These are phyloP conservation scores for Drosophila ustulata DNA, from an alignment of 2,888 invertebrate genomes.

Conservation along the genomic window DNA sequence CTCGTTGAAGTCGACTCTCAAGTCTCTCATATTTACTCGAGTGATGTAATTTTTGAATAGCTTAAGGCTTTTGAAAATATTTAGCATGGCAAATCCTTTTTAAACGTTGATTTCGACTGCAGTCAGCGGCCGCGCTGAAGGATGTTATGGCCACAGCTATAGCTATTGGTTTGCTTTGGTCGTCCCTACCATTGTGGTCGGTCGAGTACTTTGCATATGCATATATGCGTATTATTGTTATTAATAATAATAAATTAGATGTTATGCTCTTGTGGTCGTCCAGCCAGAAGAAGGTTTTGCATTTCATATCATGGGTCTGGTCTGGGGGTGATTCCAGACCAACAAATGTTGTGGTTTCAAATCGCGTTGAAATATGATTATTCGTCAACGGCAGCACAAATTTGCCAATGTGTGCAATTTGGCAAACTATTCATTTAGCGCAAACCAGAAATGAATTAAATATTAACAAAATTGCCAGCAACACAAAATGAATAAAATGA, in stretches of 20 bases:
- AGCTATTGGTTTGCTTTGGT: conserved; percentile 23
- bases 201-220: conserved; percentile 67
- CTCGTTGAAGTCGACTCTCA: conserved; percentile 41
- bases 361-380: conserved; percentile 7
- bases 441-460: not conserved
- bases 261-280: conserved; percentile 29
- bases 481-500: no score
- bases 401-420: not conserved
- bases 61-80: conserved; percentile 77
- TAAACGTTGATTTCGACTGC: conserved; percentile 73
- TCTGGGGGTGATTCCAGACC: not conserved
- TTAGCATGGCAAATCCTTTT: conserved; percentile 81
- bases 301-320: conserved; percentile 31
- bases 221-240: conserved; percentile 76
- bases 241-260: conserved; percentile 76
- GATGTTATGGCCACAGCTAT: conserved; percentile 28
- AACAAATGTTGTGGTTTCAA: conserved; percentile 1
- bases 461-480: not conserved
- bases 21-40: conserved; percentile 76
- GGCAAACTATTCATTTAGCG: conserved; percentile 1
- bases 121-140: conserved; percentile 53
- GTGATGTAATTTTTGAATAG: conserved; percentile 80
- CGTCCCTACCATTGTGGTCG: conserved; percentile 16
- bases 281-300: conserved; percentile 32
- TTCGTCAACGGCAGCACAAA: conserved; percentile 16